Evolutionary conservation across 2,797 vertebrate species (phyloP).

Genomic region (Sebastes vulpes): DNA sequence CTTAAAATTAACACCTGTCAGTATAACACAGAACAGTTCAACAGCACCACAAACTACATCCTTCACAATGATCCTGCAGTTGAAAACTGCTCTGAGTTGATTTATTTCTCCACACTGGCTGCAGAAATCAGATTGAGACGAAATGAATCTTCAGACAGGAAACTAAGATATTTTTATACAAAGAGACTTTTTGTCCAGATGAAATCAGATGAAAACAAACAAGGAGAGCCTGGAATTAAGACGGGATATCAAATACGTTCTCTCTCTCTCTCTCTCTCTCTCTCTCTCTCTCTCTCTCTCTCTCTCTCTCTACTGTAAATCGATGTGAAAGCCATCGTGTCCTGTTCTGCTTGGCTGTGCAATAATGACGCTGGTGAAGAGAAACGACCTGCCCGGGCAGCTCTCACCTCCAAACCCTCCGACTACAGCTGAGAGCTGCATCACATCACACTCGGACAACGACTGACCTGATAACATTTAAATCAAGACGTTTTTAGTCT

Average conservation of each 20-base stretch:
- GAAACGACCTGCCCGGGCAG: constrained; percentile 36
- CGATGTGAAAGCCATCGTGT: constrained; percentile 49
- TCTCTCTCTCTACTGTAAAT: constrained; percentile 20
- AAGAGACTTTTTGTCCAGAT: background rate
- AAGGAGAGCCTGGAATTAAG: background rate
- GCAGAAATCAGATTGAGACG: background rate
- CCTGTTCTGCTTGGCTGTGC: constrained; percentile 64
- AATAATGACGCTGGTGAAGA: constrained; percentile 39
- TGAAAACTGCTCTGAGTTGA: background rate
- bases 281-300: background rate
- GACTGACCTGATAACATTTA: background rate
- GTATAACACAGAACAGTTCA: no score
- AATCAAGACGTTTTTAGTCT: background rate
- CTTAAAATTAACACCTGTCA: no score
- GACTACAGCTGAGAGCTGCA: background rate
- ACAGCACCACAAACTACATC: no score
- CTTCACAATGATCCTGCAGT: no score
- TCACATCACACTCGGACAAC: background rate
- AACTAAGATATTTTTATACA: background rate
- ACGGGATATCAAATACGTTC: background rate
- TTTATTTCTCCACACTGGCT: background rate
- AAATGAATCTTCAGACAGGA: background rate
- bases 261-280: background rate
- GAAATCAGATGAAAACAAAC: background rate
- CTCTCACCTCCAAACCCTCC: constrained; percentile 34